Evolutionary conservation across 2,113 vertebrate species (phyloP), one percentile per base, ranked within the genome.

Genomic region (Syngnathus scovelli): DNA sequence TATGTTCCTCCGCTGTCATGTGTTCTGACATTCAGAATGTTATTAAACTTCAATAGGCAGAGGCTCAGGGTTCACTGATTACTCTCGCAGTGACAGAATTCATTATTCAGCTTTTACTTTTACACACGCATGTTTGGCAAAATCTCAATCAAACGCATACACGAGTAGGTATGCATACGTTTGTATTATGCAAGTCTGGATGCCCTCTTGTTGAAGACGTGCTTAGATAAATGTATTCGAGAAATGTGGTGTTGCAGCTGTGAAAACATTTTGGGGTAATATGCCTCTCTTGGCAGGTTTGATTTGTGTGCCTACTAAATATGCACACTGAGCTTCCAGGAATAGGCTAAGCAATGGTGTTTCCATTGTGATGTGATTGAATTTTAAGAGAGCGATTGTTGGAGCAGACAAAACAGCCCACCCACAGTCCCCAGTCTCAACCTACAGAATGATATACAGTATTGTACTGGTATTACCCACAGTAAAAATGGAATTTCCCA

Each of bases 41-140:
- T 86, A 87, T 87, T 91, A 88, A 87, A 89, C 85, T 85, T 86
- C 86, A 89, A 83, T 85, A 78, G 82, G 75, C 83, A 78, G 80
- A 85, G 83, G 83, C 86, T 85, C 81, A 89, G 78, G 87, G 85
- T 81, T 90, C 85, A 83, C 82, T 87, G 86, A 89, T 89, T 88
- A 87, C 81, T 82, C 84, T 82, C 68, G 69, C 78, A 43, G 67
- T 66, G 75, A 62, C 82, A 69, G 79, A 86, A 87, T 87, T 82
- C 84, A 85, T 89, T 87, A 87, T 85, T 83, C 82, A 72, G 78
- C 77, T 64, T 83, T 81, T 86, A 68, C 76, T 79, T 84, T 23
- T 21, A 39, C 10, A 6, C 46, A 65, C 76, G 73, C 68, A 60
- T 55, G 74, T 80, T 89, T 82, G 76, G 72, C 51, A 21, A 85